These are phyloP conservation scores for Gasterosteus nipponicus DNA, from an alignment of 2,113 vertebrate genomes.

Conservation along the genomic window DNA sequence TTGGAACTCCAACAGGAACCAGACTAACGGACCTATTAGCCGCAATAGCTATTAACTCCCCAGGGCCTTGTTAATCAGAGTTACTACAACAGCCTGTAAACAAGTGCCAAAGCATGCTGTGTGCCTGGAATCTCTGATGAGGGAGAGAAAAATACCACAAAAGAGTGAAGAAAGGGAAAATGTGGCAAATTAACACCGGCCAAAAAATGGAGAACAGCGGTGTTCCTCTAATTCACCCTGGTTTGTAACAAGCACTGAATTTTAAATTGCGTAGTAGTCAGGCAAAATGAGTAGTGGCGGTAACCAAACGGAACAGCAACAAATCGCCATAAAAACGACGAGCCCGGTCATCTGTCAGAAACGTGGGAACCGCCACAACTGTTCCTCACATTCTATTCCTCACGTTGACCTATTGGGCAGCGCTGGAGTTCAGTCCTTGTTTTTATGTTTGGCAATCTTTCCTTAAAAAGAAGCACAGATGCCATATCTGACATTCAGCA, in stretches of 20 bases:
- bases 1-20: slow-evolving; percentile 48
- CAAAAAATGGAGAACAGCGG: not conserved
- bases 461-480: not conserved
- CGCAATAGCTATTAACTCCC: slow-evolving; percentile 65
- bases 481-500: not conserved
- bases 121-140: slow-evolving; percentile 48
- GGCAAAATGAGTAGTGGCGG: too few species aligned
- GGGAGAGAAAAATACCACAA: not conserved
- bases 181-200: slow-evolving; percentile 9
- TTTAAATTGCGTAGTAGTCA: not conserved
- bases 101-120: slow-evolving; percentile 57
- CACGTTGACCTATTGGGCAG: too few species aligned
- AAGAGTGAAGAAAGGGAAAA: not conserved
- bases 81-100: slow-evolving; percentile 71
- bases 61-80: slow-evolving; percentile 66
- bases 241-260: not conserved
- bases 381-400: too few species aligned
- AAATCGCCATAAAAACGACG: too few species aligned
- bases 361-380: too few species aligned
- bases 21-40: slow-evolving; percentile 58
- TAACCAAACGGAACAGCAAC: too few species aligned
- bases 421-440: not conserved
- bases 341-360: too few species aligned
- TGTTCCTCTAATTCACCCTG: slow-evolving; percentile 14
- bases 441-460: not conserved